phyloP scores from a whole-genome alignment of 1,140 invertebrate genomes.

The Calephelis virginiensis region DNA sequence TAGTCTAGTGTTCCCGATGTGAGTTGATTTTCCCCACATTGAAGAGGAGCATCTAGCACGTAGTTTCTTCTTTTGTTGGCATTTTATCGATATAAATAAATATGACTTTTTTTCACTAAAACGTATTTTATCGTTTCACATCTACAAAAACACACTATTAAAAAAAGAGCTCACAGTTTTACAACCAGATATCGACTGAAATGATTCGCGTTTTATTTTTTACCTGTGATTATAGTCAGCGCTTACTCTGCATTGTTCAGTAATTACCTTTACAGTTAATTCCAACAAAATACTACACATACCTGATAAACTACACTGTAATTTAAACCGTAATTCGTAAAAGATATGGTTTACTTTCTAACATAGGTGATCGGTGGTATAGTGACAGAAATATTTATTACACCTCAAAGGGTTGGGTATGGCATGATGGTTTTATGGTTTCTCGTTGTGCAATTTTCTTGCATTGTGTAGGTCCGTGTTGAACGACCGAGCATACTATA shows the following conservation, averaged over 20 bases:
- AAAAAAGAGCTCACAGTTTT: constrained; percentile 38
- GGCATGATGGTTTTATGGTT: constrained; percentile 70
- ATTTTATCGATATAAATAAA: too few relatives aligned
- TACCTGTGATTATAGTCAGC: constrained; percentile 65
- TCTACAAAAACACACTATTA: too few relatives aligned
- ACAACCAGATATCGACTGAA: constrained; percentile 53
- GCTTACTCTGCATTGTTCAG: constrained; percentile 49
- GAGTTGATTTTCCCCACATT: too few relatives aligned
- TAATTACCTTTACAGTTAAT: constrained; percentile 69
- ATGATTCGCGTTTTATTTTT: constrained; percentile 42
- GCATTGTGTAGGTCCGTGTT: constrained; percentile 53
- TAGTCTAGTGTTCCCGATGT: too few relatives aligned
- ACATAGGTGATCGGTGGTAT: constrained; percentile 24
- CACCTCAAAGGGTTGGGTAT: constrained; percentile 72
- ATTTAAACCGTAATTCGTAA: constrained; percentile 25
- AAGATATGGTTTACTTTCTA: constrained; percentile 12
- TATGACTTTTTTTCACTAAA: too few relatives aligned
- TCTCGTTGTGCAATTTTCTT: constrained; percentile 72
- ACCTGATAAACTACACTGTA: constrained; percentile 23
- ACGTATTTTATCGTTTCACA: too few relatives aligned
- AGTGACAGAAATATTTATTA: constrained; percentile 69
- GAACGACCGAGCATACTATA: constrained; percentile 31
- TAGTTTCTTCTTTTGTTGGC: too few relatives aligned
- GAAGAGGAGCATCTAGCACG: too few relatives aligned
- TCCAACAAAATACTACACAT: constrained; percentile 43